Base-by-base conservation (phyloP, 1,140 invertebrate species). In the Euwallacea fornicatus region DNA sequence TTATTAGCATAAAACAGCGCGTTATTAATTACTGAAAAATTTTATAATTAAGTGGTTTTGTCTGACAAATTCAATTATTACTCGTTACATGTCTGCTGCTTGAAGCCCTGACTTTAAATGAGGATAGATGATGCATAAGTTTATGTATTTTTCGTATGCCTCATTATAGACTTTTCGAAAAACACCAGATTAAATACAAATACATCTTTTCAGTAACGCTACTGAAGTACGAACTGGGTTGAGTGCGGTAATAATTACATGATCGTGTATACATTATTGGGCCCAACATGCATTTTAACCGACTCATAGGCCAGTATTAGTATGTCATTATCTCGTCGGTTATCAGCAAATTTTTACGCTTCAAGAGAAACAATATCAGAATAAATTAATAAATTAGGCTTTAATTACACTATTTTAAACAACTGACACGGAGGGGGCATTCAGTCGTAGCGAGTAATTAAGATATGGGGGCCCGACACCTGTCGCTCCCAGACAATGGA, bases 381-480 rank as follows among this genome's bases (percentile, higher is more conserved):
- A 78, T 78, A 77, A 76, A 78, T 78, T 78, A 78, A 78, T 78
- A 78, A 78, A 78, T 78, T 78, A 78, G 66, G 68, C 76, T 77
- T 78, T 78, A 77, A 78, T 78, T 78, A 78, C 73, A 67, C 59
- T 68, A 67, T 72, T 72, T 66, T 64, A 71, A 72, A 62, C 71
- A 72, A 72, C 71, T 72, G 71, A 72, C 71, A 72, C 71, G 71
- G 47, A 69, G 66, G 43, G 59, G 59, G 70, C 70, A 71, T 64
- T 72, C 69, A 72, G 33, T 63, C 69, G 68, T 72, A 46, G 66
- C 13, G 58, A 68, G 55, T 72, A 72, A 72, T 72, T 72, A 72
- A 72, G 70, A 72, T 64, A 72, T 72, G 70, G 70, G 56, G 66
- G 66, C 41, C 66, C 66, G 66, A 61, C 64, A 65, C 66, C 66